Conservation (phyloP, 1,140 invertebrate species). For the Nomia melanderi region DNA sequence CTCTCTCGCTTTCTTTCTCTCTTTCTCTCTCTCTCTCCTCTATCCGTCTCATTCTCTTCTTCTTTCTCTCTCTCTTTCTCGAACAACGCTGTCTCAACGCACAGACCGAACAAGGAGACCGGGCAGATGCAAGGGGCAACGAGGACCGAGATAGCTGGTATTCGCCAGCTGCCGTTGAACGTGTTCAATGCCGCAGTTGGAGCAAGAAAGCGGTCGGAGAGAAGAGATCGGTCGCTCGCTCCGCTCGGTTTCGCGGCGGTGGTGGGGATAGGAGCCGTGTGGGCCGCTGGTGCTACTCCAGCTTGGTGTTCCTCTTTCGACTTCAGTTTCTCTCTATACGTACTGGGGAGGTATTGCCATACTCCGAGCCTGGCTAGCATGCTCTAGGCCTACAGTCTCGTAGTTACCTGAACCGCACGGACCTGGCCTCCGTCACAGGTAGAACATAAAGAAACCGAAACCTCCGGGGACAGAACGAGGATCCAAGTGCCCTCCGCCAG, state of each 20-base stretch:
- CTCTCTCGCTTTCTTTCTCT: no score
- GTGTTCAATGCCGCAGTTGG: constrained; percentile 78
- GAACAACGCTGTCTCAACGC: constrained; percentile 15
- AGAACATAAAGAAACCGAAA: constrained; percentile 17
- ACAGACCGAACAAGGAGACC: constrained; percentile 10
- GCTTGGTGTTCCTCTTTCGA: constrained; percentile 67
- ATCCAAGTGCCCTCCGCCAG: background rate
- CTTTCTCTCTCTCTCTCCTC: background rate
- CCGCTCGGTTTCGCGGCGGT: constrained; percentile 39
- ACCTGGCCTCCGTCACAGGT: constrained; percentile 22
- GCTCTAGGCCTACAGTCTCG: constrained; percentile 38
- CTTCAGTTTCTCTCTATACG: constrained; percentile 68
- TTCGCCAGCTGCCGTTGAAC: constrained; percentile 81
- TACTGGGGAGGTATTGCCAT: constrained; percentile 59
- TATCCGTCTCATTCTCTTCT: background rate
- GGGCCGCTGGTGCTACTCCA: constrained; percentile 63
- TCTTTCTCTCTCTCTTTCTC: no score
- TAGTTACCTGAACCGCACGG: no score
- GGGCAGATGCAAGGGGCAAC: constrained; percentile 10
- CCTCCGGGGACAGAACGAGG: background rate
- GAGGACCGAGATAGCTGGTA: constrained; percentile 64
- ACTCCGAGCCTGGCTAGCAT: constrained; percentile 43
- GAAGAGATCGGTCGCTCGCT: constrained; percentile 63
- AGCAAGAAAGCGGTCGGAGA: constrained; percentile 74
- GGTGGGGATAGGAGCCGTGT: constrained; percentile 69